phyloP scores from a whole-genome alignment of 1,140 invertebrate genomes.

The Brachionus calyciflorus region DNA sequence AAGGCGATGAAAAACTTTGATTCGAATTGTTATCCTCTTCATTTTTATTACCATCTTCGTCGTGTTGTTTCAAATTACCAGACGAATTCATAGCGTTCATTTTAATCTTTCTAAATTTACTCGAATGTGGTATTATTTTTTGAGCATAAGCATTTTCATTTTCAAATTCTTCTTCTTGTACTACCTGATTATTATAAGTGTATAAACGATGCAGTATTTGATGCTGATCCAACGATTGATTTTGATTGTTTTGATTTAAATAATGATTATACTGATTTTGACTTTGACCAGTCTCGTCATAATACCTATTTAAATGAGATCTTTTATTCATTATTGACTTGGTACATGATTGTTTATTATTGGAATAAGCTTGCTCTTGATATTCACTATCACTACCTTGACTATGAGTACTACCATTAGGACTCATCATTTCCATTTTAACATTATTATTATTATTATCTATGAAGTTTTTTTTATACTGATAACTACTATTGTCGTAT shows the following conservation, averaged over 20 bases:
- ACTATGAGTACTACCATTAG: neutral
- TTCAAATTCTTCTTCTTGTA: constrained; percentile 8
- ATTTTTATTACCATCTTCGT: neutral
- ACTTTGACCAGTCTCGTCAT: neutral
- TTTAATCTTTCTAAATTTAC: constrained; percentile 32
- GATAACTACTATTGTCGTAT: neutral
- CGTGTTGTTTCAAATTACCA: neutral
- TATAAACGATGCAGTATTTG: neutral
- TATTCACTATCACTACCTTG: constrained; percentile 5
- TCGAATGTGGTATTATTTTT: neutral
- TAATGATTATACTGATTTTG: neutral
- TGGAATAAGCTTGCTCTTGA: neutral
- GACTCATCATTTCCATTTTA: constrained; percentile 25
- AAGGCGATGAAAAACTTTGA: constrained; percentile 23
- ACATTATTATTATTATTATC: constrained; percentile 3
- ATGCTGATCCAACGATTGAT: neutral
- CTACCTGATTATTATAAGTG: constrained; percentile 6
- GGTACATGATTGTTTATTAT: neutral
- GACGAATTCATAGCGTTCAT: neutral
- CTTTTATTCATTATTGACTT: constrained; percentile 24
- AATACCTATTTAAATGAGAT: constrained; percentile 11
- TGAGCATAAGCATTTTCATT: neutral
- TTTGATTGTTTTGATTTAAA: neutral
- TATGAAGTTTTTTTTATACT: neutral
- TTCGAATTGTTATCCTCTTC: constrained; percentile 14